Percentiles rank a stretch among this genome's conserved stretches.
phyloP scores from a whole-genome alignment of 2,888 invertebrate genomes.

The Caenorhabditis sinica region DNA sequence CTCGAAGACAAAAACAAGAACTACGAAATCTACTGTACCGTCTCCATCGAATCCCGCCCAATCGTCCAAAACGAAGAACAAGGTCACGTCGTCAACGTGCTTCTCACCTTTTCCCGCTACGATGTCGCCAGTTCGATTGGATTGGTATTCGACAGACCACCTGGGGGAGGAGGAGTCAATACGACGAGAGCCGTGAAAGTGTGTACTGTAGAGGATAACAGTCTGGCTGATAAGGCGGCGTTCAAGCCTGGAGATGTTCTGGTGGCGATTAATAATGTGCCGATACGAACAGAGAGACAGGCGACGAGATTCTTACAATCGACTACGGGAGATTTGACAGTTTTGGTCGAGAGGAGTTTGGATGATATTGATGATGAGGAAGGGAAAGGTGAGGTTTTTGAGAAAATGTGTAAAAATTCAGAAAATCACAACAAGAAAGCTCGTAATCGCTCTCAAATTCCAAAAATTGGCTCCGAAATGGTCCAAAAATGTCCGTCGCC shows the following conservation, averaged over 20 bases:
- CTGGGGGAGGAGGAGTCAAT: not conserved
- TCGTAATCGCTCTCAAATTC: too few species aligned
- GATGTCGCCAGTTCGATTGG: constrained; percentile 75
- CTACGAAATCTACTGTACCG: constrained; percentile 78
- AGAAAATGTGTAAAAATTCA: too few species aligned
- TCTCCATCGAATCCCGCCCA: constrained; percentile 74
- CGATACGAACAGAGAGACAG: constrained; percentile 80
- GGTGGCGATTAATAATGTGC: constrained; percentile 81
- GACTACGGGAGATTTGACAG: constrained; percentile 79
- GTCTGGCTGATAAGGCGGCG: constrained; percentile 78
- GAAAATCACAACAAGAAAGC: too few species aligned
- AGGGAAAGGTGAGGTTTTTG: constrained; percentile 54
- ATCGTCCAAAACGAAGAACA: constrained; percentile 73
- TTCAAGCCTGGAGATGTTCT: constrained; percentile 79
- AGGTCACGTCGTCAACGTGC: constrained; percentile 76
- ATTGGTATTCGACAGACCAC: constrained; percentile 72
- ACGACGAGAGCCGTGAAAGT: constrained; percentile 72
- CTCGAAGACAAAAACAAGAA: constrained; percentile 65
- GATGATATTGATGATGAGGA: constrained; percentile 77
- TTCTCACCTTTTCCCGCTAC: constrained; percentile 77
- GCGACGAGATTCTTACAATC: constrained; percentile 77
- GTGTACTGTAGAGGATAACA: constrained; percentile 72
- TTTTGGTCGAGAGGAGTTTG: constrained; percentile 79
- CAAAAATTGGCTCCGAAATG: too few species aligned
- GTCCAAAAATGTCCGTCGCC: too few species aligned